phyloP scores from a whole-genome alignment of 1,140 invertebrate species.

The Drosophila pseudoobscura region DNA sequence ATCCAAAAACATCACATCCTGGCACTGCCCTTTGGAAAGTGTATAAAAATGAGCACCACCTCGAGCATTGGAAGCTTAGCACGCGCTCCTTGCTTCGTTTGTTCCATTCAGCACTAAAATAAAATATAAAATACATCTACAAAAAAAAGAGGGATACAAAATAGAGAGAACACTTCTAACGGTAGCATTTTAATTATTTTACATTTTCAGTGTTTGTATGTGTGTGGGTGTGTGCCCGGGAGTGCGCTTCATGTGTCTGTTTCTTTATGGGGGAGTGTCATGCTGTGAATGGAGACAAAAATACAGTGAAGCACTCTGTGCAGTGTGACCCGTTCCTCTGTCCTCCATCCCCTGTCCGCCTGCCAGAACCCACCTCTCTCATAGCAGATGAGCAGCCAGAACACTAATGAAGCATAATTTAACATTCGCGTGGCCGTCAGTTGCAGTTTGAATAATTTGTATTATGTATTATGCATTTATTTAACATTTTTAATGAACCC shows the following conservation, averaged over 20 bases:
- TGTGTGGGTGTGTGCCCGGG: slow-evolving; percentile 7
- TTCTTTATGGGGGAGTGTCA: slow-evolving; percentile 3
- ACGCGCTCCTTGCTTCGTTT: slow-evolving; percentile 61
- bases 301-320: slow-evolving; percentile 20
- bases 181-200: slow-evolving; percentile 79
- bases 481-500: slow-evolving; percentile 70
- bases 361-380: slow-evolving; percentile 5
- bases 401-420: slow-evolving; percentile 82
- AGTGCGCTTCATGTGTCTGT: neutral
- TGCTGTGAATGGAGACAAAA: slow-evolving; percentile 59
- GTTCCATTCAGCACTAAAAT: slow-evolving; percentile 64
- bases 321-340: slow-evolving; percentile 39
- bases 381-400: slow-evolving; percentile 38
- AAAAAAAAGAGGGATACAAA: slow-evolving; percentile 38
- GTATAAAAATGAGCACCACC: slow-evolving; percentile 59
- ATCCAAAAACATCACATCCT: slow-evolving; percentile 22
- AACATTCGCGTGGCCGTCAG: slow-evolving; percentile 54
- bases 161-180: slow-evolving; percentile 56
- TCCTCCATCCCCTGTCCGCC: neutral
- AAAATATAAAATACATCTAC: slow-evolving; percentile 26
- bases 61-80: slow-evolving; percentile 66
- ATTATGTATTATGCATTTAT: slow-evolving; percentile 66
- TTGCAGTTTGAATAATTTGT: slow-evolving; percentile 68
- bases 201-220: slow-evolving; percentile 57
- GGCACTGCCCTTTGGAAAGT: too few relatives aligned